Evolutionary conservation across 2,888 invertebrate species (phyloP), one percentile per base, ranked within the genome.

Genomic region (Antheraea yamamai): DNA sequence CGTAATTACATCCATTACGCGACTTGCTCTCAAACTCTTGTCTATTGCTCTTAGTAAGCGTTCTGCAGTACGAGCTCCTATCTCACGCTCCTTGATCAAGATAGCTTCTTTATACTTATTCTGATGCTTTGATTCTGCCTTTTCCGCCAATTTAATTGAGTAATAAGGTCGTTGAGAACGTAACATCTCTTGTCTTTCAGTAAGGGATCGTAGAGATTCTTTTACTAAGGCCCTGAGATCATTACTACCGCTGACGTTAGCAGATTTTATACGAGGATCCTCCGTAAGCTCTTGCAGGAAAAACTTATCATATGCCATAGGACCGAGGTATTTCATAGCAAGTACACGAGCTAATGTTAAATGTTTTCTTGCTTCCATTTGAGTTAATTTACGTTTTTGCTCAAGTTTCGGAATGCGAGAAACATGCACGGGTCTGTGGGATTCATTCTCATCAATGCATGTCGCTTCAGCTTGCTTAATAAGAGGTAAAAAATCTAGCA

Each of bases 221-320:
- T 85, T 84, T 4, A 91, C 89, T 2, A 91, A 78, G 23, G 76
- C 79, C 79, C 83, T 85, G 66, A 94, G 81, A 79, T 90, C 82
- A 72, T 78, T 61, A 79, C 91, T 92, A 30, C 95, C 94, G 71
- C 79, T 81, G 2, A 88, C 79, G 81, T 95, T 95, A 0, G 95
- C 94, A 58, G 94, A 93, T 75, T 85, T 82, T 23, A 94, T 79
- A n/a, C 93, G 85, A 61, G 83, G 85, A 76, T 94, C 93, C 51
- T 90, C 85, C 23, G 81, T 84, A 1, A 94, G 87, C 71, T 89
- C 87, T 78, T 90, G 88, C 30, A 94, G 87, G 79, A 94, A 94
- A 82, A 94, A 94, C 78, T 94, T 95, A 79, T 94, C 95, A 61
- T 93, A 92, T 10, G 95, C 94, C 94, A 94, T 94, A 2, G 93